Base-by-base conservation (phyloP, 2,113 vertebrate genomes). In the Eudyptes chrysolophus region DNA sequence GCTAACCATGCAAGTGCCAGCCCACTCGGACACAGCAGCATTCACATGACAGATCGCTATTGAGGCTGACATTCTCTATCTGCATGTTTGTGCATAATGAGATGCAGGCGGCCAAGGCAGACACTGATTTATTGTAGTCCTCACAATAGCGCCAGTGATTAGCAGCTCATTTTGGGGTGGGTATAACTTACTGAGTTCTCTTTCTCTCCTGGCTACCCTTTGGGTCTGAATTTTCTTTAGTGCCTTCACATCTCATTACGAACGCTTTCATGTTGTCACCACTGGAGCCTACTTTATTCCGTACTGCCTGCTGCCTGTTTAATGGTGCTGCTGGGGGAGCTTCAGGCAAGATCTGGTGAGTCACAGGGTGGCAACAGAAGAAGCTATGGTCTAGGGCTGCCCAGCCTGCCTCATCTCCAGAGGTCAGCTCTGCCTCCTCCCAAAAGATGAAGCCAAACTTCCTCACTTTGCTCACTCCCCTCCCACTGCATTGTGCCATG, bases 91-190 rank as follows among this genome's bases (percentile, higher is more conserved):
- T 79, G 81, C 71, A 52, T 55, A 94, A 90, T 62, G 36, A 94
- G 83, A 94, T 17, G 24, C 58, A 71, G 92, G 58, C 74, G 1
- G 87, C 84, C 42, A 5, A 27, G 58, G 76, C 55, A 88, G 95
- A 98, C 95, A 96, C 83, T 91, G 79, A 97, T 90, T 92, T 70
- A 96, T 90, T 98, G 97, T 98, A 82, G 71, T 80, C 27, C 16
- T 48, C 71, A 98, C 87, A 98, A 98, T 75, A 82, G 87, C 1
- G 3, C 92, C 90, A 96, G 92, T 90, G 95, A 97, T 51, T 6
- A 87, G 87, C 60, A 80, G 89, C 79, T 79, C 84, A 65, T 48
- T 95, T 88, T 69, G 81, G 80, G 89, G 25, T 65, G 71, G 30
- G 65, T 60, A 78, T 89, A 72, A 79, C 52, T 64, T 69, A 83